Conservation (phyloP, 2,797 vertebrate species). For the Helostoma temminkii region DNA sequence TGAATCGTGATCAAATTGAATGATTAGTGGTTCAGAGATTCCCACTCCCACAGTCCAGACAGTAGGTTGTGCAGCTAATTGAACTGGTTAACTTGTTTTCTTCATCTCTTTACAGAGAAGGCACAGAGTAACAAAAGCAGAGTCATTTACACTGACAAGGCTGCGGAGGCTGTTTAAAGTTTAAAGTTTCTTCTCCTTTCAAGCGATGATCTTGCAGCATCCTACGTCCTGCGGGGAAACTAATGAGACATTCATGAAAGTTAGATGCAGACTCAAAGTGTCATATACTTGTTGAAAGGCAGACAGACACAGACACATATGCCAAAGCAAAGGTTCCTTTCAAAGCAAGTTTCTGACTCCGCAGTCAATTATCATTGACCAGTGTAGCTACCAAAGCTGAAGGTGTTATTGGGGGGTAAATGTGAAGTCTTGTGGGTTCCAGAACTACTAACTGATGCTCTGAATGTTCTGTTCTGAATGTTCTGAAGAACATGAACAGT, state of each 20-base stretch:
- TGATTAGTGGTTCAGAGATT: no score
- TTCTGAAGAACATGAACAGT: no score
- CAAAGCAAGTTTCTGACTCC: no score
- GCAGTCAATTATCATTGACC: no score
- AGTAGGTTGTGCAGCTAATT: not conserved
- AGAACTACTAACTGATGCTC: not conserved
- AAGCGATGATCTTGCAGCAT: conserved; percentile 23
- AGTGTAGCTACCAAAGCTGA: not conserved
- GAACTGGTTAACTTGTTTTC: no score
- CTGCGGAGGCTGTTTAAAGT: not conserved
- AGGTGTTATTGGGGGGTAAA: not conserved
- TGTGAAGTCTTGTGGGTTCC: not conserved
- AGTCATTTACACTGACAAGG: not conserved
- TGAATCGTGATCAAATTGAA: no score
- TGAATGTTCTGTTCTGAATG: no score
- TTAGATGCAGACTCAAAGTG: conserved; percentile 11
- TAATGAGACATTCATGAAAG: not conserved
- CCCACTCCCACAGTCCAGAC: no score
- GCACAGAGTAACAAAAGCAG: no score
- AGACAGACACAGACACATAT: not conserved
- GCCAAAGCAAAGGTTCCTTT: not conserved
- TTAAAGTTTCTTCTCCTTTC: not conserved
- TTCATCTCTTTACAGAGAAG: no score
- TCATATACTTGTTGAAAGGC: not conserved
- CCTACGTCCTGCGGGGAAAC: conserved; percentile 9